Percentiles rank a stretch among this genome's conserved stretches.
These are phyloP conservation scores for Acronicta psi DNA, from an alignment of 2,888 invertebrate species.

Conservation along the genomic window DNA sequence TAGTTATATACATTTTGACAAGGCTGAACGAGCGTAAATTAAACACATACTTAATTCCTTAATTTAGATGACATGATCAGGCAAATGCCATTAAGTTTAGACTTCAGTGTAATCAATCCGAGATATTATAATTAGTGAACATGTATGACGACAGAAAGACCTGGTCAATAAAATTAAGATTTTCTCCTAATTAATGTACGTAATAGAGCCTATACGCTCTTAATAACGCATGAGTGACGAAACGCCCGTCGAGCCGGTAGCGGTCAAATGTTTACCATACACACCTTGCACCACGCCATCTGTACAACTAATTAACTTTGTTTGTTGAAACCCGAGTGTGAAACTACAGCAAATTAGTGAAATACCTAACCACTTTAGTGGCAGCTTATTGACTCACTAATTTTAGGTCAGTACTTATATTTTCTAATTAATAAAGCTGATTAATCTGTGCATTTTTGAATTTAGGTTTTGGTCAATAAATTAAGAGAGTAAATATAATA, in stretches of 20 bases:
- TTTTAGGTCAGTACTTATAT: neutral
- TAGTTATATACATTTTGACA: too few relatives aligned
- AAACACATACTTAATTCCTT: too few relatives aligned
- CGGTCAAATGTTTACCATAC: conserved; percentile 28
- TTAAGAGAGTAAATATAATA: too few relatives aligned
- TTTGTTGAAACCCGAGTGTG: conserved; percentile 15
- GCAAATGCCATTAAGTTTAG: too few relatives aligned
- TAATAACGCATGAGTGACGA: conserved; percentile 3
- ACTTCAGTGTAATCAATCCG: too few relatives aligned
- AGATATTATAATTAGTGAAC: neutral
- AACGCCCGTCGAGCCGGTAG: conserved; percentile 7
- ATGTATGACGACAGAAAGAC: conserved; percentile 3
- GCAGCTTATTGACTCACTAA: neutral
- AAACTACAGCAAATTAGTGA: conserved; percentile 1
- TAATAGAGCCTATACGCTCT: conserved; percentile 12
- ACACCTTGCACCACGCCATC: conserved; percentile 9
- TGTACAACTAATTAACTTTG: conserved; percentile 10
- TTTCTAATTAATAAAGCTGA: neutral
- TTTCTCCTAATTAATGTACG: neutral
- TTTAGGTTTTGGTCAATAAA: too few relatives aligned
- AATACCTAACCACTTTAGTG: conserved; percentile 6
- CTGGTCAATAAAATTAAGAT: neutral
- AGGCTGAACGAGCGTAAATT: too few relatives aligned
- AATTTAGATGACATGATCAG: too few relatives aligned
- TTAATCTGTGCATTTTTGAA: too few relatives aligned